Evolutionary conservation across 2,113 vertebrate genomes (phyloP).

Genomic region (Campylorhamphus procurvoides): DNA sequence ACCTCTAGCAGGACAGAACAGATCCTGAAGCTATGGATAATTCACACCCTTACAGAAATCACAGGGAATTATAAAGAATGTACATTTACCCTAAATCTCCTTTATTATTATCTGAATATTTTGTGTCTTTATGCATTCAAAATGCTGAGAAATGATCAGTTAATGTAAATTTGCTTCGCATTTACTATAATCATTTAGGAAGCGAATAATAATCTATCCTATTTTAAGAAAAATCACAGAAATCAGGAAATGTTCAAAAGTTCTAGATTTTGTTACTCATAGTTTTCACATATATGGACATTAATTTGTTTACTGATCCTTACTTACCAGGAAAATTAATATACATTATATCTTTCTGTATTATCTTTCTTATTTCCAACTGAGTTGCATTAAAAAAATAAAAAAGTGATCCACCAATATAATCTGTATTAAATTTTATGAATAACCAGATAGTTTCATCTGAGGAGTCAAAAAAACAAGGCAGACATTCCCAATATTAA

Average conservation of each 20-base stretch:
- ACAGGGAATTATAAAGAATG: not conserved
- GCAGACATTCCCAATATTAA: not conserved
- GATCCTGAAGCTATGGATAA: not conserved
- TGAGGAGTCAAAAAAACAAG: not conserved
- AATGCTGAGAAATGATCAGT: not conserved
- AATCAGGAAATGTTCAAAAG: not conserved
- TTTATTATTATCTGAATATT: not conserved
- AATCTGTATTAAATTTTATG: not conserved
- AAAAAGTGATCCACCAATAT: not conserved
- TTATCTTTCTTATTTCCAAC: not conserved
- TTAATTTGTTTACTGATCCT: not conserved
- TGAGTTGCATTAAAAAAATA: not conserved
- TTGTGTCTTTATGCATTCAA: not conserved
- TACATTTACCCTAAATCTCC: not conserved
- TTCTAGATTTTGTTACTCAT: not conserved
- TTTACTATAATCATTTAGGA: not conserved
- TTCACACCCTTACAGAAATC: not conserved
- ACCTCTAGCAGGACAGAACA: not conserved
- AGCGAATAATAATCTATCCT: not conserved
- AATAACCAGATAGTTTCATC: not conserved
- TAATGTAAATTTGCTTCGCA: not conserved
- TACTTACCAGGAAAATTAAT: not conserved
- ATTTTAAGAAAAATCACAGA: not conserved
- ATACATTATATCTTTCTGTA: not conserved
- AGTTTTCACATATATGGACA: not conserved